Conservation (phyloP, 37 sponge, comb jelly and placozoan genomes). For the Aphrocallistes beatrix region DNA sequence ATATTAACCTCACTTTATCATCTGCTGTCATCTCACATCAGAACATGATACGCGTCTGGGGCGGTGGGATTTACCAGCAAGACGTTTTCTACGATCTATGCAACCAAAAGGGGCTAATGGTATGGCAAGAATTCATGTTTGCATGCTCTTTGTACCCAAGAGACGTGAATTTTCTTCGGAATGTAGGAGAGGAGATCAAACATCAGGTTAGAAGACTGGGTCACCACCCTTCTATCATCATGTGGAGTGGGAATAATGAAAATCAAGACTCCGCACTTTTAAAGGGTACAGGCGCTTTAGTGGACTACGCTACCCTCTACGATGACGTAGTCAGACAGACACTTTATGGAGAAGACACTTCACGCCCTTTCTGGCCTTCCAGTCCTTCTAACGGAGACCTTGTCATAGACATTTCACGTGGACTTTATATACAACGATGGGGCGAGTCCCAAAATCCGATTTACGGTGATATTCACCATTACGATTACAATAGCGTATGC, state of each 20-base stretch:
- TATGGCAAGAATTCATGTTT: slow-evolving; percentile 99
- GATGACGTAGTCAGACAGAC: slow-evolving; percentile 50
- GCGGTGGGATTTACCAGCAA: slow-evolving; percentile 87
- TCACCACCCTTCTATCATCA: slow-evolving; percentile 69
- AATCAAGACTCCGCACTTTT: slow-evolving; percentile 47
- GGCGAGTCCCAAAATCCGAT: slow-evolving; percentile 41
- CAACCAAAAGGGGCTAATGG: slow-evolving; percentile 85
- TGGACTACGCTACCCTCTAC: slow-evolving; percentile 74
- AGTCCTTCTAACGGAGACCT: slow-evolving; percentile 77
- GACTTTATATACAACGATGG: slow-evolving; percentile 70
- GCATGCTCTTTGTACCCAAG: slow-evolving; percentile 82
- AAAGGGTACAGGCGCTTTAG: slow-evolving; percentile 9
- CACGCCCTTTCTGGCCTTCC: slow-evolving; percentile 75
- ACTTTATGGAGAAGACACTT: slow-evolving; percentile 56
- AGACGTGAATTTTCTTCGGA: slow-evolving; percentile 66
- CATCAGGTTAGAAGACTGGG: slow-evolving; percentile 58
- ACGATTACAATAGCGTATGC: slow-evolving; percentile 67
- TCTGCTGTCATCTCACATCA: slow-evolving; percentile 60
- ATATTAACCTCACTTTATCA: slow-evolving; percentile 29
- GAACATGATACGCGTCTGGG: slow-evolving; percentile 90
- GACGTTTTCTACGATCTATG: slow-evolving; percentile 87
- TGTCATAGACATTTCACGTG: slow-evolving; percentile 31
- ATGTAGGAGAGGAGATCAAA: slow-evolving; percentile 57
- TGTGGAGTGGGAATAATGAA: slow-evolving; percentile 99
- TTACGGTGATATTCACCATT: slow-evolving; percentile 84